Evolutionary conservation across 1,140 invertebrate genomes (phyloP), one percentile per base, ranked within the genome.

Genomic region (Drosophila simulans): DNA sequence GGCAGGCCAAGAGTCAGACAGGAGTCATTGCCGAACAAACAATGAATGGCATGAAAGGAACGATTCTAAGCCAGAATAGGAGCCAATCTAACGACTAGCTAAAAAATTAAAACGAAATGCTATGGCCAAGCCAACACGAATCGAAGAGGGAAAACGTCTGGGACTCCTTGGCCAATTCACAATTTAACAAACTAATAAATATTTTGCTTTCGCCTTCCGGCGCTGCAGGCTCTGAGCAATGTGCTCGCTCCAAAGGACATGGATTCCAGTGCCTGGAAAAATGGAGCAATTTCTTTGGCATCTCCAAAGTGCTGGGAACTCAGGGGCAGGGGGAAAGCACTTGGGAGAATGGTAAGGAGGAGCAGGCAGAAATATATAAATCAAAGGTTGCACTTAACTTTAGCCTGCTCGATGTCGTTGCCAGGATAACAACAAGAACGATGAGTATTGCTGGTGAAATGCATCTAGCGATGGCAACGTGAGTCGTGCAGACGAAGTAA

Each of bases 141-240:
- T 62, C 80, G 71, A 84, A 84, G 43, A 54, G 68, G 62, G 72
- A 65, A 79, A 55, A 46, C 60, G 55, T 56, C 65, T 27, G 51
- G 46, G 34, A 54, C 68, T 70, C 65, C 68, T 70, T 70, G 73
- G 80, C 73, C 80, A 90, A 90, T 91, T 91, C 88, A 91, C 88
- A 88, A 91, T 91, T 91, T 91, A 91, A 91, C 88, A 91, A 90
- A 91, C 88, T 91, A 91, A 91, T 91, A 91, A 91, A 91, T 91
- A 91, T 91, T 88, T 78, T 76, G 72, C 72, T 76, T 77, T 88
- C 80, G 84, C 82, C 88, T 91, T 91, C 88, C 88, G 68, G 70
- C 72, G 75, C 75, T 72, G 34, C 68, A 57, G 57, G 72, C 68
- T 54, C 60, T 79, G 70, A 43, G 59, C 51, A 46, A 45, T 55